Conservation (phyloP, 2,113 vertebrate species). For the Myxocyprinus asiaticus region DNA sequence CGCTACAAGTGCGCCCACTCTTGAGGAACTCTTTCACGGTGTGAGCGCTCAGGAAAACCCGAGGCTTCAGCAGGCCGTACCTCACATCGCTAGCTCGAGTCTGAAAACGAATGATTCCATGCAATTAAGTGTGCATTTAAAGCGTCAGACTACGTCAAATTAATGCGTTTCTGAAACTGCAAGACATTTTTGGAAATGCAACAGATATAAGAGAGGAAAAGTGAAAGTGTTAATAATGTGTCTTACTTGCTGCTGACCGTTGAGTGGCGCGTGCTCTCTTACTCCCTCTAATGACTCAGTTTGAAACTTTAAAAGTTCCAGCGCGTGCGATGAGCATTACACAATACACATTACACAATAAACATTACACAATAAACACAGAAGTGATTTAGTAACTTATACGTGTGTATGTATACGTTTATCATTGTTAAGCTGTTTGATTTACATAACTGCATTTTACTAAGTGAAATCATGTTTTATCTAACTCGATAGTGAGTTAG, state of each 20-base stretch:
- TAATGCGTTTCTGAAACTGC: too few species aligned
- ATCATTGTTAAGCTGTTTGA: too few species aligned
- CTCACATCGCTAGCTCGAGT: slow-evolving; percentile 16
- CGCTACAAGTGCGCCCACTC: background rate
- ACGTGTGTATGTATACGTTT: too few species aligned
- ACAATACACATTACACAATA: background rate
- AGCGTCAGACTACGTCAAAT: background rate
- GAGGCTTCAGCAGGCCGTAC: slow-evolving; percentile 64
- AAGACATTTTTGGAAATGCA: background rate
- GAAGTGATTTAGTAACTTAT: too few species aligned
- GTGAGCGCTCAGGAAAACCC: slow-evolving; percentile 54
- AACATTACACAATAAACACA: background rate
- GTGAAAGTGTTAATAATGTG: background rate
- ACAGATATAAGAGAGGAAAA: background rate
- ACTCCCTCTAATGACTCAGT: background rate
- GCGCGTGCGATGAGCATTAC: slow-evolving; percentile 2
- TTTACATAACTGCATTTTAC: too few species aligned
- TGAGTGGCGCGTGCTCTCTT: background rate
- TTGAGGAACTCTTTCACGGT: too few species aligned
- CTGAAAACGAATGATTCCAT: background rate
- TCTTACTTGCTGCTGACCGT: slow-evolving; percentile 20
- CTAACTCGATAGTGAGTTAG: too few species aligned
- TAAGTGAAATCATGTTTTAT: too few species aligned
- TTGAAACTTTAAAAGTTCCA: background rate
- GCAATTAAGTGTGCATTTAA: background rate